Base-by-base conservation (phyloP, 2,113 vertebrate genomes). In the Mustela lutreola region DNA sequence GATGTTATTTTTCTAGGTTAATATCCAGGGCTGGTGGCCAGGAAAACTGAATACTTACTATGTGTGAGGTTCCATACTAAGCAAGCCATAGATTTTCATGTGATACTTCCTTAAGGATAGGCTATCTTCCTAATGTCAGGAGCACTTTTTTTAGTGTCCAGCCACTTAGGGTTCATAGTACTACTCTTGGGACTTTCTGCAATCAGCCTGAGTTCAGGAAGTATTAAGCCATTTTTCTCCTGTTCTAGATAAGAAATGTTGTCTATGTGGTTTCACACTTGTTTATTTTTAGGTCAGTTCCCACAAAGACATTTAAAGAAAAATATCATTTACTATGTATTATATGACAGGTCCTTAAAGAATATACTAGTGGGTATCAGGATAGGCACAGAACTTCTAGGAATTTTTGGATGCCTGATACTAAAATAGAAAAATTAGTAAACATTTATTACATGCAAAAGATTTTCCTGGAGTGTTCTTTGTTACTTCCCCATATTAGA, bases 211-310 rank as follows among this genome's bases (percentile, higher is more conserved):
- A 83, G 63, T 78, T 53, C 87, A 81, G 80, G 86, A 96, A 76
- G 70, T 87, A 75, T 95, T 79, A 73, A 70, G 36, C 33, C 58
- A 28, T 92, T 93, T 36, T 42, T 63, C 92, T 81, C 63, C 84
- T 97, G 39, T 81, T 94, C 63, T 73, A 78, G 76, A 79, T 24
- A 90, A 89, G 78, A 96, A 89, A 56, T 87, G 53, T 26, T 81
- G 33, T 60, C 48, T 5, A 8, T 94, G 33, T 83, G 56, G 79
- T 86, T 94, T 97, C 31, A 90, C 33, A 62, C 62, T 75, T 85
- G 56, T 63, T 89, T 97, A 82, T 94, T 96, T 97, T 97, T 96
- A 97, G 70, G 73, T 91, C 76, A 22, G 24, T 91, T 90, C 62
- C 45, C 63, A 88, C 63, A 96, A 89, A 79, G 50, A 28, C 58